phyloP scores from a whole-genome alignment of 2,113 vertebrate genomes.

The Capricornis sumatraensis region DNA sequence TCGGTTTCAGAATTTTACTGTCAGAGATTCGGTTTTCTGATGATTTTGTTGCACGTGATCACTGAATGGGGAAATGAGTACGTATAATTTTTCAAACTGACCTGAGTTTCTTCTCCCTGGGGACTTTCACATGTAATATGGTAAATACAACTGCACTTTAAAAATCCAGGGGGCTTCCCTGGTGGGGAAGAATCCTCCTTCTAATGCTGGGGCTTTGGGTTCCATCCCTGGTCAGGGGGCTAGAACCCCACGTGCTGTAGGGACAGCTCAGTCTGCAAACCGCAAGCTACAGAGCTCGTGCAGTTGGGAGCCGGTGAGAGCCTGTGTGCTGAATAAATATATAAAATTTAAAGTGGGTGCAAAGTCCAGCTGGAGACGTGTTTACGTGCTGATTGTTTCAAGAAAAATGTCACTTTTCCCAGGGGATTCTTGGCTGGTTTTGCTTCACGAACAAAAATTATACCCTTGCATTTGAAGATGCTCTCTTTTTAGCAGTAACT shows the following conservation, averaged over 20 bases:
- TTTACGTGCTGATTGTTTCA: not conserved
- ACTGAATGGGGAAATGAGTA: not conserved
- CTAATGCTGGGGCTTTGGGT: not conserved
- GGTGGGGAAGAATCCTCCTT: not conserved
- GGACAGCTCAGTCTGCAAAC: not conserved
- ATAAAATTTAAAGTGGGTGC: not conserved
- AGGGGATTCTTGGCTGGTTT: not conserved
- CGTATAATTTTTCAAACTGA: not conserved
- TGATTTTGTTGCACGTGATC: not conserved
- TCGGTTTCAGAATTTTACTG: not conserved
- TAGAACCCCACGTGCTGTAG: not conserved
- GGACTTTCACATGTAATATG: not conserved
- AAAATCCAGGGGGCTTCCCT: not conserved
- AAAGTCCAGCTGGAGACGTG: not conserved
- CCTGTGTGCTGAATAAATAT: not conserved
- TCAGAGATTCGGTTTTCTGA: not conserved
- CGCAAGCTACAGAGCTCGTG: fast-evolving
- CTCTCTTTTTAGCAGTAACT: not conserved
- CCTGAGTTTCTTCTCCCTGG: not conserved
- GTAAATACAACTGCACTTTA: not conserved
- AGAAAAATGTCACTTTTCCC: conserved; percentile 16
- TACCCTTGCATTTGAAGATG: not conserved
- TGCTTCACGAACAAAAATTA: not conserved
- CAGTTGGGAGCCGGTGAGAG: not conserved
- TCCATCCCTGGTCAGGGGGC: not conserved